Base-by-base conservation (phyloP, 2,888 invertebrate species). In the Diarsia brunnea region DNA sequence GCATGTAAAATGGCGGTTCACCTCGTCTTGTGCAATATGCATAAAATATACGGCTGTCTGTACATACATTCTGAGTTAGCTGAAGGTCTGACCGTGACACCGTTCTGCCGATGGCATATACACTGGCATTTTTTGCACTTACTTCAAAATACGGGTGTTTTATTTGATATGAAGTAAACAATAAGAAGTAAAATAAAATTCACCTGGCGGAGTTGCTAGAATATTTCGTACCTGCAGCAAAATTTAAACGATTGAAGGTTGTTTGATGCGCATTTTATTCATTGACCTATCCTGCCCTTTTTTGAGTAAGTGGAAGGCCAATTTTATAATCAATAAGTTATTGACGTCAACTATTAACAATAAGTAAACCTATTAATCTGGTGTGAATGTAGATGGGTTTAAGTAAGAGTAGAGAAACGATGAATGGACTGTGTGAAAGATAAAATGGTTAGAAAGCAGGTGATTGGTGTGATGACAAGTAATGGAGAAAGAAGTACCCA, bases 61-160 rank as follows among this genome's bases (percentile, higher is more conserved):
- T 88, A 80, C 86, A 83, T 88, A 85, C 85, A 88, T 90, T 91
- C 89, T 79, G 89, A 90, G 91, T 90, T 90, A 92, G 89, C 90
- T 86, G 92, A 93, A 93, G 93, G 92, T 90, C 89, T 87, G 93
- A 65, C 95, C 95, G 84, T 95, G 95, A 94, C 95, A 95, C 88
- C 86, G 92, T 92, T 95, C 87, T 80, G 84, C 75, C 81, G 89
- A 91, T 89, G 91, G 88, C 89, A 89, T 89, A 91, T 84, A 78
- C 78, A 84, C 85, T 82, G 87, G 79, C 86, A 88, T 81, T 86
- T 74, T 87, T 89, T 79, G 66, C 77, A 55, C 38, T 47, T 21
- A 51, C 63, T 74, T 61, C 38, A 78, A 82, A 78, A 84, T 88
- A 74, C 68, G 80, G 82, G 78, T 72, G 24, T 61, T 74, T 58